Percentiles rank a stretch among this genome's conserved stretches.
These are phyloP conservation scores for Odobenus rosmarus DNA, from an alignment of 2,113 vertebrate genomes.

Conservation along the genomic window DNA sequence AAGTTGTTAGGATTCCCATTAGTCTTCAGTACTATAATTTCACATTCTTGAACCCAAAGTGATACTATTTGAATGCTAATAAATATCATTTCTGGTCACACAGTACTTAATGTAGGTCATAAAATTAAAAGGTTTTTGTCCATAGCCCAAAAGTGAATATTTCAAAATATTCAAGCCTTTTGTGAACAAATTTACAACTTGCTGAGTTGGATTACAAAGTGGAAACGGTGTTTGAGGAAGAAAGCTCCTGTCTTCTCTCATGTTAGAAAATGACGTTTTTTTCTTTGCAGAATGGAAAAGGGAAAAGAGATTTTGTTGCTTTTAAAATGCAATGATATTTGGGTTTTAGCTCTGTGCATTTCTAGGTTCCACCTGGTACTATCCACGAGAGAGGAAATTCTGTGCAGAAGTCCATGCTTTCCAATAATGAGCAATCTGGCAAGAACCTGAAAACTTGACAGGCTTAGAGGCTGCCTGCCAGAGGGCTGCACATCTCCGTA, in stretches of 20 bases:
- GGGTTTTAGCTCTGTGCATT: conserved; percentile 28
- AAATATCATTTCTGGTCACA: conserved; percentile 43
- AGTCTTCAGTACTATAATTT: conserved; percentile 49
- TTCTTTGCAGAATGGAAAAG: conserved; percentile 20
- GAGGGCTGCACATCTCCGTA: not conserved
- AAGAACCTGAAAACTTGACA: conserved; percentile 57
- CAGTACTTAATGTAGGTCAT: conserved; percentile 37
- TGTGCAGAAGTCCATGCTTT: conserved; percentile 49
- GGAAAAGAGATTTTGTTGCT: conserved; percentile 35
- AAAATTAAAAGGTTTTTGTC: conserved; percentile 18
- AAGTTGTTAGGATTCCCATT: conserved; percentile 21
- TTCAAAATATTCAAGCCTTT: conserved; percentile 57
- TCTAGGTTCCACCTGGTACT: conserved; percentile 45
- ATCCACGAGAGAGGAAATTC: conserved; percentile 35
- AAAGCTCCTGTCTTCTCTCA: conserved; percentile 40
- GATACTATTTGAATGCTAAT: not conserved
- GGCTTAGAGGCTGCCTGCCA: conserved; percentile 65
- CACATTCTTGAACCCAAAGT: conserved; percentile 56
- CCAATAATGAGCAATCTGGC: conserved; percentile 48
- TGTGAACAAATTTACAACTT: conserved; percentile 53
- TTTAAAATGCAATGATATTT: conserved; percentile 44
- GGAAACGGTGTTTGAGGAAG: conserved; percentile 43
- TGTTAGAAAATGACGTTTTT: conserved; percentile 19
- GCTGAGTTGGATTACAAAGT: not conserved
- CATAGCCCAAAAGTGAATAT: conserved; percentile 64